phyloP scores from a whole-genome alignment of 1,140 invertebrate genomes.

The Alviniconcha marisindica region DNA sequence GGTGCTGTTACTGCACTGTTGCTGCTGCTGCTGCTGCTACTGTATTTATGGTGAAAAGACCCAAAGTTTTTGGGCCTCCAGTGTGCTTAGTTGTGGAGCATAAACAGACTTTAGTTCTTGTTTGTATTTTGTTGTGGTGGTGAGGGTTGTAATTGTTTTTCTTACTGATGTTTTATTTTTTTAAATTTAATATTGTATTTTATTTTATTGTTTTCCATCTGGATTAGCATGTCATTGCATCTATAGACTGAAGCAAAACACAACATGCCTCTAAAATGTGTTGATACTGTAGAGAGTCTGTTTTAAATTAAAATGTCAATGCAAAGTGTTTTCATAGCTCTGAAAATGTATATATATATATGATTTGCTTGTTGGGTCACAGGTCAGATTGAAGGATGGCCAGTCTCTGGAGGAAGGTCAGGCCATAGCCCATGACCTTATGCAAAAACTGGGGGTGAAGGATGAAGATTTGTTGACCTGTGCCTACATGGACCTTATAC shows the following conservation, averaged over 20 bases:
- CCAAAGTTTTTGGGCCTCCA: too few species aligned
- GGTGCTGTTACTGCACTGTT: too few species aligned
- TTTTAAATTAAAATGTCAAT: too few species aligned
- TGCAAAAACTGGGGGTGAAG: conserved; percentile 83
- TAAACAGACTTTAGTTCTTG: too few species aligned
- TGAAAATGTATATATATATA: background rate
- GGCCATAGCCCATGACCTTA: conserved; percentile 83
- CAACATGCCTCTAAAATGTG: too few species aligned
- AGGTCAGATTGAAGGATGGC: conserved; percentile 82
- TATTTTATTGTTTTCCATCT: background rate
- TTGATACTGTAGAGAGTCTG: too few species aligned
- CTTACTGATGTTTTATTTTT: background rate
- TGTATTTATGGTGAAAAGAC: too few species aligned
- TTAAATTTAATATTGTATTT: background rate
- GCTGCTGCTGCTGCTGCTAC: too few species aligned
- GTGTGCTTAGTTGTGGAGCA: too few species aligned
- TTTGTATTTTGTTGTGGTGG: too few species aligned
- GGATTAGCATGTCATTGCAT: too few species aligned
- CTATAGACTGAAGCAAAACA: too few species aligned
- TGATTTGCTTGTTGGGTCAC: conserved; percentile 1
- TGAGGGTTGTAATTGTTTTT: conserved; percentile 23
- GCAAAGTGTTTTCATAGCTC: background rate
- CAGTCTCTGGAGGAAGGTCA: conserved; percentile 85
- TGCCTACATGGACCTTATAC: conserved; percentile 85
- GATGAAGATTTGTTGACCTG: conserved; percentile 83